These are phyloP conservation scores for Hylia prasina DNA, from an alignment of 2,113 vertebrate genomes.

Conservation along the genomic window DNA sequence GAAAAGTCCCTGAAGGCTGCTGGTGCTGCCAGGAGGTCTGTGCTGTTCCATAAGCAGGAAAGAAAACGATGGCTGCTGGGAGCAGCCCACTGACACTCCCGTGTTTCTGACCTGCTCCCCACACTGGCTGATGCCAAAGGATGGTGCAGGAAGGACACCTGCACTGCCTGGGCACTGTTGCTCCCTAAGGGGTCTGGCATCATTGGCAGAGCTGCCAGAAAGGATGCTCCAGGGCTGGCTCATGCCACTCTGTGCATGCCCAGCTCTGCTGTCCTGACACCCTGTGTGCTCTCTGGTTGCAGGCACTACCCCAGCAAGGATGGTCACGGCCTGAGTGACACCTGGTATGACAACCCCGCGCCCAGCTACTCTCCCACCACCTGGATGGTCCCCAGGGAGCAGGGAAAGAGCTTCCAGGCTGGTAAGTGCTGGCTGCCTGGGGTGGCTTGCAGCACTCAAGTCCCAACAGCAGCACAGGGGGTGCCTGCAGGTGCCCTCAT, in stretches of 20 bases:
- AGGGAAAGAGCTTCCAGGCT: conserved; percentile 75
- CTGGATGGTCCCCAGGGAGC: conserved; percentile 77
- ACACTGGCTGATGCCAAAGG: not conserved
- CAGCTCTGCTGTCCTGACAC: not conserved
- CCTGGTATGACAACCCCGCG: conserved; percentile 71
- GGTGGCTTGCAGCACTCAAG: fast-evolving
- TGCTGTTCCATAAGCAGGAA: not conserved
- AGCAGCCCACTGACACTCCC: not conserved
- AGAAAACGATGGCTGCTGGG: not conserved
- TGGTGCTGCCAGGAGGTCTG: not conserved
- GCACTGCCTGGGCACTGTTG: not conserved
- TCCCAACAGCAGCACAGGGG: fast-evolving
- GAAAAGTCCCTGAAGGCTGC: not conserved
- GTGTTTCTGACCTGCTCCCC: not conserved
- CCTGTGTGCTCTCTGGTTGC: not conserved
- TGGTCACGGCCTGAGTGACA: conserved; percentile 68
- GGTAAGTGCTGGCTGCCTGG: conserved; percentile 60
- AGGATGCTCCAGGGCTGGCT: no score
- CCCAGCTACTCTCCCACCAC: conserved; percentile 79
- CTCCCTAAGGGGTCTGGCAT: not conserved
- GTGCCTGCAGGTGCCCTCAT: fast-evolving
- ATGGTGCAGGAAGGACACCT: not conserved
- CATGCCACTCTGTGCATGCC: fast-evolving
- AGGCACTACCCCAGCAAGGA: conserved; percentile 81
- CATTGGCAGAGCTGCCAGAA: not conserved